These are phyloP conservation scores for Dasyurus viverrinus DNA, from an alignment of 2,113 vertebrate genomes.

Conservation along the genomic window DNA sequence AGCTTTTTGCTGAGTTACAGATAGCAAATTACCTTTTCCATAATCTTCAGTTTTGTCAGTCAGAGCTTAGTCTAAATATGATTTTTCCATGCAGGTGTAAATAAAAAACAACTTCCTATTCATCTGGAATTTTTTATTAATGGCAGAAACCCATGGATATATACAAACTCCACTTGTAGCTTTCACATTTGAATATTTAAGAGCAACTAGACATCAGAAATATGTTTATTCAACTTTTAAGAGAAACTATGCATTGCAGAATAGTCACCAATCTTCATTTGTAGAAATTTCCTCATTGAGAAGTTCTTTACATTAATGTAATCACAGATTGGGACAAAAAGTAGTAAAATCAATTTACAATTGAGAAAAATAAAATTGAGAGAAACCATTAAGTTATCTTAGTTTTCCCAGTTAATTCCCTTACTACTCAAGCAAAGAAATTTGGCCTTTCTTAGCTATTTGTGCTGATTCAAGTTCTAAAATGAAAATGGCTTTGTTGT, in stretches of 20 bases:
- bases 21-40: too few relatives aligned
- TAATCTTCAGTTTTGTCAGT: too few relatives aligned
- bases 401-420: background rate
- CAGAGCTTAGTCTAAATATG: too few relatives aligned
- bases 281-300: background rate
- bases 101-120: too few relatives aligned
- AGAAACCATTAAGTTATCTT: background rate
- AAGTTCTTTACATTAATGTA: background rate
- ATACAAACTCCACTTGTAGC: background rate
- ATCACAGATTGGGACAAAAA: background rate
- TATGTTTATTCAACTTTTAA: background rate
- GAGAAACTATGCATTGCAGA: background rate
- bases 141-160: too few relatives aligned
- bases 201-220: background rate
- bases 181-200: background rate
- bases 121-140: too few relatives aligned
- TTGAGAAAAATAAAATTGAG: background rate
- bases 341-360: background rate
- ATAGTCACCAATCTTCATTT: background rate
- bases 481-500: background rate
- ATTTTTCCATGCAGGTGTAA: too few relatives aligned
- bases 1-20: too few relatives aligned
- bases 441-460: background rate
- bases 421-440: background rate
- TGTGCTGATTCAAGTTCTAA: background rate